Evolutionary conservation across 2,888 invertebrate genomes (phyloP).

Genomic region (Melinaea marsaeus): DNA sequence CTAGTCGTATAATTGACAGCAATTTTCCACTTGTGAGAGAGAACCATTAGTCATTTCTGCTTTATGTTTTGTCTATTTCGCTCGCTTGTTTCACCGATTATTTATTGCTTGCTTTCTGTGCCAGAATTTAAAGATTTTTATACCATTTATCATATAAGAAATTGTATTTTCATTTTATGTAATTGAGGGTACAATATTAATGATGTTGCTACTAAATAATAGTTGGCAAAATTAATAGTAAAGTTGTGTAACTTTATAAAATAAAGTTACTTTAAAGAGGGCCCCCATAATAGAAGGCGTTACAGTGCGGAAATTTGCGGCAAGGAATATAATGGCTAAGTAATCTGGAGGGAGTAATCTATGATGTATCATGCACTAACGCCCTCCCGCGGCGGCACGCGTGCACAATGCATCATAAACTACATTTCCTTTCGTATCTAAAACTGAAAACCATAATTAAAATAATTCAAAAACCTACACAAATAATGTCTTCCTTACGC

Average conservation of each 20-base stretch:
- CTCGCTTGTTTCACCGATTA: conserved; percentile 1
- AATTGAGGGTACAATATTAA: neutral
- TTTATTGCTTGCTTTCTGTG: neutral
- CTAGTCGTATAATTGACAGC: conserved; percentile 20
- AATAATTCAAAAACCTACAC: neutral
- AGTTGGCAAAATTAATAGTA: neutral
- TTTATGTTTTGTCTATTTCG: conserved; percentile 3
- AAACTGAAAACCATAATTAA: neutral
- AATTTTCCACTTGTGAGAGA: conserved; percentile 12
- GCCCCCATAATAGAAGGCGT: conserved; percentile 6
- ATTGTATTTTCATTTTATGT: neutral
- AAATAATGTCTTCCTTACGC: no score
- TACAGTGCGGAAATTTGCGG: conserved; percentile 7
- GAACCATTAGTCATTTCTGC: conserved; percentile 3
- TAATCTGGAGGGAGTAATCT: conserved; percentile 7
- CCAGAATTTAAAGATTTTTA: conserved; percentile 4
- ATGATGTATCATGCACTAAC: conserved; percentile 6
- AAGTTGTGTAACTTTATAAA: conserved; percentile 4
- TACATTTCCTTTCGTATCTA: neutral
- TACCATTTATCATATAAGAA: neutral
- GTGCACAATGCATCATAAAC: conserved; percentile 1
- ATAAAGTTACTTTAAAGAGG: conserved; percentile 1
- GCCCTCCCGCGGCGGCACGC: conserved; percentile 6
- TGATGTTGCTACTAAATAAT: neutral
- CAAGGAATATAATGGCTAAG: conserved; percentile 7